Evolutionary conservation across 2,888 invertebrate genomes (phyloP), one percentile per base, ranked within the genome.

Genomic region (Drosophila buzzatii): DNA sequence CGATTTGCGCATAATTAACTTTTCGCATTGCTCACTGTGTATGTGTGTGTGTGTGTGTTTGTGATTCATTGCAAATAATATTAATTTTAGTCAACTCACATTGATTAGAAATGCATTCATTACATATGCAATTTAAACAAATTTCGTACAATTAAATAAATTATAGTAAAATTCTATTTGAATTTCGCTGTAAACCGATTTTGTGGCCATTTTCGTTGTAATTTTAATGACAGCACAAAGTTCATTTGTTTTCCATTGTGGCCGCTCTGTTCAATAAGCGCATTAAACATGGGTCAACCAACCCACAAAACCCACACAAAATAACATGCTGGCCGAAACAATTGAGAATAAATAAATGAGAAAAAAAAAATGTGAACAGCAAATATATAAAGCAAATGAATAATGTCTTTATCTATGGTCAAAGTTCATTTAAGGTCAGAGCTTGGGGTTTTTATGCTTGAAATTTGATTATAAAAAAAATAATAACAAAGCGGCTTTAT

Each of bases 1-100:
- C 80, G 73, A 73, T 90, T 86, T 90, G 82, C 82, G 77, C 85
- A 80, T 86, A 86, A 86, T 86, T 86, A 89, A 90, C 86, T 90
- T 81, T 81, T 76, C 39, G 31, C 49, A 33, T 18, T 33, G 31
- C 41, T 18, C 1, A 14, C 10, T 37, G 4, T 58, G 9, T 57
- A 9, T 35, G 35, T 8, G 8, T 6, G 16, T 57, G 31, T 23
- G 9, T 12, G 7, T 52, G n/a, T 35, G 23, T 9, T 7, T 3
- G 12, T 31, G 16, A 35, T 55, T 56, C 18, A 42, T 39, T 27
- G 39, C 1, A 10, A 66, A 41, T 23, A 18, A 16, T 42, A 53
- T 53, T 31, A 6, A 41, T 33, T 60, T 62, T 18, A 16, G 42
- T 6, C 3, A 31, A 37, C 39, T 41, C 7, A 35, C 52, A 10